These are phyloP conservation scores for Drosophila peninsularis DNA, from an alignment of 2,888 invertebrate species.

Conservation along the genomic window DNA sequence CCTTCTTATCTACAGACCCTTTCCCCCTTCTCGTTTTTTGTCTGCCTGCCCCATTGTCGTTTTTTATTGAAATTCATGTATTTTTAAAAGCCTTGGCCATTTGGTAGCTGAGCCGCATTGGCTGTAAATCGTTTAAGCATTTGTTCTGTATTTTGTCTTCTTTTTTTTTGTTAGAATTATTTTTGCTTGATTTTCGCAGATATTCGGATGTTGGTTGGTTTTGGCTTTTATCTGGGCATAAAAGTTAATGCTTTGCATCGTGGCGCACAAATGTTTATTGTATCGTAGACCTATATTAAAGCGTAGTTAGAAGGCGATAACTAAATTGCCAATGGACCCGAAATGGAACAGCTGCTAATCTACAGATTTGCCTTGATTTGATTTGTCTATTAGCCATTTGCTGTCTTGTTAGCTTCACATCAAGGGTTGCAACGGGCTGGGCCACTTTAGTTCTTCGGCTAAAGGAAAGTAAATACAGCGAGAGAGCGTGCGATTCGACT, in stretches of 20 bases:
- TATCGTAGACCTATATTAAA: slow-evolving; percentile 69
- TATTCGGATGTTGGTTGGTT: slow-evolving; percentile 37
- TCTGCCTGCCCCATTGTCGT: slow-evolving; percentile 50
- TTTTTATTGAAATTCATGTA: slow-evolving; percentile 80
- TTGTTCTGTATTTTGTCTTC: slow-evolving; percentile 49
- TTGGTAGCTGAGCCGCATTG: slow-evolving; percentile 50
- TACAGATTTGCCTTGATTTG: slow-evolving; percentile 64
- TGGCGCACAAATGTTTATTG: slow-evolving; percentile 65
- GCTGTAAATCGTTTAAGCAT: slow-evolving; percentile 80
- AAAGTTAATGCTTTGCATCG: slow-evolving; percentile 71
- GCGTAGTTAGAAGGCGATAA: slow-evolving; percentile 67
- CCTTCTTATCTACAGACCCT: slow-evolving; percentile 70
- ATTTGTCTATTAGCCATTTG: slow-evolving; percentile 58
- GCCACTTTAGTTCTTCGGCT: background rate
- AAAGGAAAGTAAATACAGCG: background rate
- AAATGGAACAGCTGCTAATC: slow-evolving; percentile 66
- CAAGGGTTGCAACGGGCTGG: background rate
- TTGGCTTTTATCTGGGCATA: slow-evolving; percentile 69
- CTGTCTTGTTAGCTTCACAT: slow-evolving; percentile 9
- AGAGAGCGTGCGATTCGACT: no score
- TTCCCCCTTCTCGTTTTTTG: slow-evolving; percentile 28
- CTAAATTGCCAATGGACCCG: slow-evolving; percentile 33
- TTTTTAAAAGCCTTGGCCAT: slow-evolving; percentile 73
- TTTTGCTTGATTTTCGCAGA: slow-evolving; percentile 63
- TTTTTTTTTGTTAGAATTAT: slow-evolving; percentile 4